These are phyloP conservation scores for Orgyia antiqua DNA, from an alignment of 2,888 invertebrate genomes.

Conservation along the genomic window DNA sequence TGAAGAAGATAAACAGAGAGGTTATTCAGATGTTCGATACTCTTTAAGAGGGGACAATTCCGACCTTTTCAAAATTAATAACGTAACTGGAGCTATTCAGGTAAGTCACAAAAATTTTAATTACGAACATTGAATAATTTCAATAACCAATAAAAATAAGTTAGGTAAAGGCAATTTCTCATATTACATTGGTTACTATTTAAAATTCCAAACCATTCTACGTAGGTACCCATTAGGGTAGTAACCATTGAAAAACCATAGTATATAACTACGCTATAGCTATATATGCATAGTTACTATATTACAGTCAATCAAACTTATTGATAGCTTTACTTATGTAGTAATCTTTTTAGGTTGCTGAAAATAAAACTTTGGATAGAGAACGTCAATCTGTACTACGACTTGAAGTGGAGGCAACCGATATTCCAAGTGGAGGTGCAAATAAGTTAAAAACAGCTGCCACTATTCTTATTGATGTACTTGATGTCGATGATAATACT, in stretches of 20 bases:
- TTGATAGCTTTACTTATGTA: too few species aligned
- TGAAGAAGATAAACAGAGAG: slow-evolving; percentile 73
- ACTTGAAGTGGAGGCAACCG: slow-evolving; percentile 85
- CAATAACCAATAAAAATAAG: too few species aligned
- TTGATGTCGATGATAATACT: slow-evolving; percentile 89
- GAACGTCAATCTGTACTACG: slow-evolving; percentile 84
- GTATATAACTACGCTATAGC: too few species aligned
- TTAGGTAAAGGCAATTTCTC: too few species aligned
- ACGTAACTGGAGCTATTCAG: slow-evolving; percentile 82
- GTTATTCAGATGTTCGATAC: slow-evolving; percentile 85
- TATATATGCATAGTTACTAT: too few species aligned
- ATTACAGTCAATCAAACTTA: too few species aligned
- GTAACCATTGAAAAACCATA: too few species aligned
- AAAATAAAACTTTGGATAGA: slow-evolving; percentile 83
- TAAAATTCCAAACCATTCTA: too few species aligned
- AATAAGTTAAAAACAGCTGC: slow-evolving; percentile 82
- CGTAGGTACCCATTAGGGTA: too few species aligned
- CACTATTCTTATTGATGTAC: slow-evolving; percentile 81
- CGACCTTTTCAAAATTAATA: slow-evolving; percentile 84
- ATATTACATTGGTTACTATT: too few species aligned
- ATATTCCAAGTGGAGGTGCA: slow-evolving; percentile 84
- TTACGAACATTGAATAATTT: too few species aligned
- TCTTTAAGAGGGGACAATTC: slow-evolving; percentile 85
- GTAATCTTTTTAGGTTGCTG: slow-evolving; percentile 78
- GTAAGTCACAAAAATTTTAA: slow-evolving; percentile 43